These are phyloP conservation scores for Ardeotis arabs DNA, from an alignment of 2,113 vertebrate species.

Conservation along the genomic window DNA sequence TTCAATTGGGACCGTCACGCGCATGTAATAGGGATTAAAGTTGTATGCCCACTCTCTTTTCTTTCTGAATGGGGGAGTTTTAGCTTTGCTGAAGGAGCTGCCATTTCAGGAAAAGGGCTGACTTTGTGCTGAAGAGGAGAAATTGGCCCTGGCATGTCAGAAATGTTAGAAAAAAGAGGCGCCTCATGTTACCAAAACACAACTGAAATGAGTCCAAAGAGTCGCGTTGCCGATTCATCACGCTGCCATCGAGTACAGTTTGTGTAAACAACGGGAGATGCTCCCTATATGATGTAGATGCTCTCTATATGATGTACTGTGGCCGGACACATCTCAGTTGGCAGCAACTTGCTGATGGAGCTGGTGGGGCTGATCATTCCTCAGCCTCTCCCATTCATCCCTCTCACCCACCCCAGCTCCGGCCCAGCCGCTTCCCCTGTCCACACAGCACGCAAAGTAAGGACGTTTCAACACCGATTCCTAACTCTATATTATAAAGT, in stretches of 20 bases:
- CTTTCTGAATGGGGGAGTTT: not conserved
- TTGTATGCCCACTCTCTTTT: not conserved
- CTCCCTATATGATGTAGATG: not conserved
- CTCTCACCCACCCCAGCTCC: not conserved
- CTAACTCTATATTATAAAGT: not conserved
- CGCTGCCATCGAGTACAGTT: not conserved
- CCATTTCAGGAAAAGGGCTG: not conserved
- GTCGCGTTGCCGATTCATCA: not conserved
- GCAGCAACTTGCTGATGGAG: not conserved
- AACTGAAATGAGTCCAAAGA: not conserved
- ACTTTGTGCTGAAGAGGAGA: conserved; percentile 16
- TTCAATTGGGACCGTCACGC: not conserved
- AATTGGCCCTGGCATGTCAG: not conserved
- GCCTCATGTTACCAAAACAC: not conserved
- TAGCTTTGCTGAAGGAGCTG: not conserved
- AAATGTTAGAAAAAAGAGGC: not conserved
- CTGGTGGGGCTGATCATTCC: not conserved
- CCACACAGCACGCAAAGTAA: not conserved
- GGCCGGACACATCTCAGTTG: not conserved
- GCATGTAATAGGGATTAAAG: not conserved
- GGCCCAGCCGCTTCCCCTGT: not conserved
- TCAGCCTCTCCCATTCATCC: not conserved
- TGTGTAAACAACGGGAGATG: not conserved
- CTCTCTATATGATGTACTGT: not conserved
- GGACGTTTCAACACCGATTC: not conserved